Evolutionary conservation across 2,797 vertebrate species (phyloP).

Genomic region (Pangasius sanitwongsei): DNA sequence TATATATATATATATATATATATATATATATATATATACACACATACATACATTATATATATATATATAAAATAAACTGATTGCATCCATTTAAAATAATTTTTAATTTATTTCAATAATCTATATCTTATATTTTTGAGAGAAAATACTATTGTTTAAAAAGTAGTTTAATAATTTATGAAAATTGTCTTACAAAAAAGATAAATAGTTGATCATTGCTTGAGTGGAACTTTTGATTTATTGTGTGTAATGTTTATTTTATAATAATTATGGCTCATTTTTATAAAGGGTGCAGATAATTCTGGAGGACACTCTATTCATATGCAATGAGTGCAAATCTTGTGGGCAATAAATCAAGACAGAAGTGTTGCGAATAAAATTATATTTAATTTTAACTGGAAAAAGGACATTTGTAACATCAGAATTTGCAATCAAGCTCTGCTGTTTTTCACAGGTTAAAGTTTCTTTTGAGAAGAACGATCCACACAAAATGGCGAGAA

Average conservation of each 20-base stretch:
- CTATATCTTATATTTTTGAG: too few relatives aligned
- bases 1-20: too few relatives aligned
- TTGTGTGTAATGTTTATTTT: neutral
- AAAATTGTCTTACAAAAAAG: neutral
- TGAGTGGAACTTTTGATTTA: neutral
- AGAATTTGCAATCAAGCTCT: conserved; percentile 26
- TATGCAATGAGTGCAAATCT: neutral
- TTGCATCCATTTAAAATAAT: too few relatives aligned
- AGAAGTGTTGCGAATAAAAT: conserved; percentile 8
- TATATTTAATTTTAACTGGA: conserved; percentile 20
- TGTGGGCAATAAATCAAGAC: conserved; percentile 3
- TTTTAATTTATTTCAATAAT: too few relatives aligned
- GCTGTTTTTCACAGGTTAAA: conserved; percentile 40
- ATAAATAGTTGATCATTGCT: too few relatives aligned
- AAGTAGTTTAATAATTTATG: neutral
- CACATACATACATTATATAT: too few relatives aligned
- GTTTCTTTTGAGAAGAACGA: conserved; percentile 35
- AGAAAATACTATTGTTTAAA: too few relatives aligned
- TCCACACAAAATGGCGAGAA: conserved; percentile 21
- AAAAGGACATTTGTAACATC: conserved; percentile 25
- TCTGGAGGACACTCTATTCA: neutral
- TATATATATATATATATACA: too few relatives aligned
- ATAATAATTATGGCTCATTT: neutral
- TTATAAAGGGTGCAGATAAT: neutral
- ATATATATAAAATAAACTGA: too few relatives aligned